Evolutionary conservation across 2,113 vertebrate genomes (phyloP).

Genomic region (Pollachius pollachius): DNA sequence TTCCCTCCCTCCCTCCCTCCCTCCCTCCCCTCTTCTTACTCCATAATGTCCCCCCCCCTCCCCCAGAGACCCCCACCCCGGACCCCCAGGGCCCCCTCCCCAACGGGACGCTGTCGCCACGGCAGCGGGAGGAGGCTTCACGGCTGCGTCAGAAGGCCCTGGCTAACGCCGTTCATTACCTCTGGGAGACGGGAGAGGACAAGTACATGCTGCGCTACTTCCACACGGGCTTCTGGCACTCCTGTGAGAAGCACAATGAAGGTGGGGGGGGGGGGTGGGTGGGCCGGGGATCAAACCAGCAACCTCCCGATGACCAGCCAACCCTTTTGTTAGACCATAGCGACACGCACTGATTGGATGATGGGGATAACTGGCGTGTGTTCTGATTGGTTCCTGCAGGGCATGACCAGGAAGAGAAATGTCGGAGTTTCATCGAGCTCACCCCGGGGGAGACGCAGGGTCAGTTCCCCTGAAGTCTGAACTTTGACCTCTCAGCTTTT

Average conservation of each 20-base stretch:
- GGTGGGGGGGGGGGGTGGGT: slow-evolving; percentile 46
- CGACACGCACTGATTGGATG: too few species aligned
- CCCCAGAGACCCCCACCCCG: slow-evolving; percentile 61
- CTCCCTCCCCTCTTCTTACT: neutral
- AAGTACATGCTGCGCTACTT: slow-evolving; percentile 82
- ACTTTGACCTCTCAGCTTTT: neutral
- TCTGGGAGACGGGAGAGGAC: slow-evolving; percentile 84
- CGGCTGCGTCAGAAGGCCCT: slow-evolving; percentile 54
- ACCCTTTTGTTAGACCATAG: too few species aligned
- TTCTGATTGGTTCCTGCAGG: slow-evolving; percentile 30
- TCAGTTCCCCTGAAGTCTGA: slow-evolving; percentile 26
- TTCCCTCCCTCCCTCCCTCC: neutral
- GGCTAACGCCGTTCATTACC: slow-evolving; percentile 79
- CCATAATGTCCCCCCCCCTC: too few species aligned
- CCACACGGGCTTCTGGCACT: slow-evolving; percentile 83
- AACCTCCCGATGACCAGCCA: too few species aligned
- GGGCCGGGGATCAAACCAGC: too few species aligned
- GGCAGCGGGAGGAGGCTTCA: slow-evolving; percentile 64
- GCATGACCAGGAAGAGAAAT: slow-evolving; percentile 72
- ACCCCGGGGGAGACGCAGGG: slow-evolving; percentile 80
- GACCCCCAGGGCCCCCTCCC: slow-evolving; percentile 45
- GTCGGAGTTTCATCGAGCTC: slow-evolving; percentile 81
- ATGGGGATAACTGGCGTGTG: too few species aligned
- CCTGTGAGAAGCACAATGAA: slow-evolving; percentile 79
- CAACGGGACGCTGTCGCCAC: slow-evolving; percentile 60